These are phyloP conservation scores for Datnioides undecimradiatus DNA, from an alignment of 2,113 vertebrate genomes.

Conservation along the genomic window DNA sequence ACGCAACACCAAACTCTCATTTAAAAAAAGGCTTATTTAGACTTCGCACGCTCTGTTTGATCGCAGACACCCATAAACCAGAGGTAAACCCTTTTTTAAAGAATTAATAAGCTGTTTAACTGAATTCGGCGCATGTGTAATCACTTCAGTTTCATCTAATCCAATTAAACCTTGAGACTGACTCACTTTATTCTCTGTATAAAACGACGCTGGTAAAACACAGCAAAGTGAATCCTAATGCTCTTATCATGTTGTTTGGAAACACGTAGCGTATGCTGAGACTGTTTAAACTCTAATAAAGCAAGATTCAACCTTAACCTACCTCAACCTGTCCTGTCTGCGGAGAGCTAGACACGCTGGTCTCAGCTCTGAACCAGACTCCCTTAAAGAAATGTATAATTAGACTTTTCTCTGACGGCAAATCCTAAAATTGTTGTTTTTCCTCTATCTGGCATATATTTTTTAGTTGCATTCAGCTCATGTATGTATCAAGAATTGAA, in stretches of 20 bases:
- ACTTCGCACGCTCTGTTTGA: neutral
- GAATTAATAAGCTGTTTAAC: neutral
- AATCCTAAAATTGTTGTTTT: neutral
- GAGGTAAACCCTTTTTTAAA: accelerated
- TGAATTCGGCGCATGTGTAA: neutral
- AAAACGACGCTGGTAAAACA: too few species aligned
- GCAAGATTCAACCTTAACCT: too few species aligned
- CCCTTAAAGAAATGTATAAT: neutral
- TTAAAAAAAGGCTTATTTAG: neutral
- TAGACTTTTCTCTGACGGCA: neutral
- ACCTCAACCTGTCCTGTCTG: neutral
- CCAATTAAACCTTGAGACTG: neutral
- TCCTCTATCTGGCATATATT: neutral
- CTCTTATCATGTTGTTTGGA: neutral
- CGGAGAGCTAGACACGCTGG: neutral
- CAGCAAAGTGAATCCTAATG: neutral
- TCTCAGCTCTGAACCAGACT: neutral
- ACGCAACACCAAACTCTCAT: neutral
- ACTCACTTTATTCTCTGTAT: neutral
- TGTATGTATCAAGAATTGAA: neutral
- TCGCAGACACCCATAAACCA: accelerated
- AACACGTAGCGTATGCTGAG: neutral
- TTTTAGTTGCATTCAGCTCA: neutral
- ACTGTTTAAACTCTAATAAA: neutral
- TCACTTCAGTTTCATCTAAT: neutral